These are phyloP conservation scores for Tangara arthus DNA, from an alignment of 2,797 vertebrate genomes.

Conservation along the genomic window DNA sequence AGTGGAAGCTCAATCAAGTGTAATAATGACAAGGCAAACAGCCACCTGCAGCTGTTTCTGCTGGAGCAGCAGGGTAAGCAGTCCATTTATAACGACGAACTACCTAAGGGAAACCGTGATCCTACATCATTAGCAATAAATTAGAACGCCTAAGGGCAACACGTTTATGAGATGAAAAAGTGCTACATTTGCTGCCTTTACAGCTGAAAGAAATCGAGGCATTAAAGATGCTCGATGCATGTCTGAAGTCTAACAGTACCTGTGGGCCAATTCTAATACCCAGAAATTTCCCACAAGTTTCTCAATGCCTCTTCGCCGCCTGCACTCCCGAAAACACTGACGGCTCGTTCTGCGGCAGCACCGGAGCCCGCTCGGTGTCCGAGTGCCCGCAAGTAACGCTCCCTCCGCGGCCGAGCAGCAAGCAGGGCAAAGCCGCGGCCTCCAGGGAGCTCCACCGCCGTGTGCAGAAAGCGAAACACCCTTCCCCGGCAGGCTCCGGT, in stretches of 20 bases:
- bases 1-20: not conserved
- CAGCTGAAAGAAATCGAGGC: not conserved
- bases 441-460: accelerated
- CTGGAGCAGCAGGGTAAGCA: not conserved
- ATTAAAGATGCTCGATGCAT: not conserved
- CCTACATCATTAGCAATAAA: not conserved
- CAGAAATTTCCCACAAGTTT: not conserved
- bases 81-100: not conserved
- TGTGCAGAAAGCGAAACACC: not conserved
- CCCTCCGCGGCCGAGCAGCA: not conserved
- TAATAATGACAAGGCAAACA: not conserved
- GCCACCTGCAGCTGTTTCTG: not conserved
- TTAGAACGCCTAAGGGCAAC: not conserved
- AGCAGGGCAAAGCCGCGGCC: not conserved
- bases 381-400: accelerated
- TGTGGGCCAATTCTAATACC: not conserved
- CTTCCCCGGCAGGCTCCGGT: not conserved
- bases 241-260: not conserved
- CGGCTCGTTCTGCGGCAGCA: accelerated
- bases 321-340: not conserved
- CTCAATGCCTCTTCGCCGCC: not conserved
- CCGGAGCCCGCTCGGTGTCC: not conserved
- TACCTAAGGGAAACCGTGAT: not conserved
- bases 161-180: not conserved
- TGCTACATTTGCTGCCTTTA: not conserved